A percentile compares a stretch with the other conserved stretches of the same genome.
These are phyloP conservation scores for Anguilla anguilla DNA, from an alignment of 2,797 vertebrate genomes.

Conservation along the genomic window DNA sequence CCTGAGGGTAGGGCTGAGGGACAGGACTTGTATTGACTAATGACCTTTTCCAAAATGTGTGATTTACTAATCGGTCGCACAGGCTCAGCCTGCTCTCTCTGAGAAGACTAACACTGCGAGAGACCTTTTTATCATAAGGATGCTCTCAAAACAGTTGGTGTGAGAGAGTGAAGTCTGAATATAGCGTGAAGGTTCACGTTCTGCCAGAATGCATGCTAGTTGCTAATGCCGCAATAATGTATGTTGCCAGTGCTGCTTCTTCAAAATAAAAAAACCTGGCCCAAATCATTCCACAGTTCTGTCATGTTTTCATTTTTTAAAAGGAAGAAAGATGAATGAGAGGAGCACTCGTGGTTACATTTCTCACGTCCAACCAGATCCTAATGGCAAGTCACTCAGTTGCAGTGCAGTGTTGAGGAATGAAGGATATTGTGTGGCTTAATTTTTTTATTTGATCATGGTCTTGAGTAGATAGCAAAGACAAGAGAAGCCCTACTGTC, in stretches of 20 bases:
- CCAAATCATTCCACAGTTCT: slow-evolving; percentile 5
- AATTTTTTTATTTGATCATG: neutral
- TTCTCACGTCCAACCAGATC: neutral
- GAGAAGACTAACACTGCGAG: neutral
- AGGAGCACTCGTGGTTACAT: neutral
- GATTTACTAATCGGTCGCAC: neutral
- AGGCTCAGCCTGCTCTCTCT: neutral
- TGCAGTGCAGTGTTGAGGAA: neutral
- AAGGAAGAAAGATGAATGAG: neutral
- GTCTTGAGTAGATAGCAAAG: neutral
- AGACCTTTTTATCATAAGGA: neutral
- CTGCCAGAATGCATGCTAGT: neutral
- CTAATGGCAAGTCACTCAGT: neutral
- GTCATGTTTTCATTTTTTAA: neutral
- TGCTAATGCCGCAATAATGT: neutral
- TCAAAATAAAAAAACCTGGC: neutral
- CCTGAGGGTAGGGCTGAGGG: neutral
- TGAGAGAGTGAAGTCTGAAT: neutral
- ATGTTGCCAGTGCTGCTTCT: neutral
- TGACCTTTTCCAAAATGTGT: slow-evolving; percentile 8
- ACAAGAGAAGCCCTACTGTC: neutral
- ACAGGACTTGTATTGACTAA: neutral
- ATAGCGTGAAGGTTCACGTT: neutral
- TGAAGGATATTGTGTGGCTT: neutral
- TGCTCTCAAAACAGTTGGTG: neutral